Conservation (phyloP, 2,888 invertebrate genomes). For the Gari tellinella region DNA sequence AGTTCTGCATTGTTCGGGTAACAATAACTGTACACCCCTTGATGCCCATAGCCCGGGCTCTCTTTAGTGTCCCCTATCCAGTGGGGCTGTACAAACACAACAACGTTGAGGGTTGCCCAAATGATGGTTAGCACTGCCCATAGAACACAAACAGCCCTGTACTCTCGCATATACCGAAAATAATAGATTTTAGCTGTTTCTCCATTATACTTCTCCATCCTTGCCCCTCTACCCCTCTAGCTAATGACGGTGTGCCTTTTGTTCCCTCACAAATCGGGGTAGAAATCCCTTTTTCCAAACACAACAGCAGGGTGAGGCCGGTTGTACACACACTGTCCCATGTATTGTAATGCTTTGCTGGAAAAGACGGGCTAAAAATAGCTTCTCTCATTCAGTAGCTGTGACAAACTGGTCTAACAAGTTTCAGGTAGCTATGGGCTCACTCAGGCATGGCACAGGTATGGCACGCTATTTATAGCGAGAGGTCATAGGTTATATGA, state of each 20-base stretch:
- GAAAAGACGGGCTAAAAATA: slow-evolving; percentile 50
- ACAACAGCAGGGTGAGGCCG: slow-evolving; percentile 53
- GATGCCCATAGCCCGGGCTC: slow-evolving; percentile 91
- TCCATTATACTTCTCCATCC: slow-evolving; percentile 69
- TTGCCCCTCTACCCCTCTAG: slow-evolving; percentile 49
- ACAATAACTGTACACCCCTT: slow-evolving; percentile 97
- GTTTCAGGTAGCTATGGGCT: slow-evolving; percentile 50
- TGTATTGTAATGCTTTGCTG: slow-evolving; percentile 54
- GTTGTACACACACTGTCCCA: slow-evolving; percentile 40
- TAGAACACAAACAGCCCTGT: slow-evolving; percentile 94
- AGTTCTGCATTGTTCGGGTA: slow-evolving; percentile 64
- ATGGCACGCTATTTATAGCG: slow-evolving; percentile 40
- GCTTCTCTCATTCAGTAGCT: slow-evolving; percentile 17
- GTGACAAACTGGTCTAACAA: slow-evolving; percentile 60
- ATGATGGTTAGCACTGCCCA: slow-evolving; percentile 99
- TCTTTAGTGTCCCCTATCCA: slow-evolving; percentile 85
- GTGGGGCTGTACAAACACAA: slow-evolving; percentile 95
- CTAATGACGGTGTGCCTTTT: slow-evolving; percentile 2
- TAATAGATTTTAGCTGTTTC: slow-evolving; percentile 77
- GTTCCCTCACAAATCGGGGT: slow-evolving; percentile 28
- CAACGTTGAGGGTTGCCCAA: slow-evolving; percentile 97
- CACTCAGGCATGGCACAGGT: slow-evolving; percentile 46
- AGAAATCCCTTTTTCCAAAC: slow-evolving; percentile 21
- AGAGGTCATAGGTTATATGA: slow-evolving; percentile 5
- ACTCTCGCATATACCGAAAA: slow-evolving; percentile 84